Conservation (phyloP, 2,113 vertebrate species). For the Microcebus griseorufus region DNA sequence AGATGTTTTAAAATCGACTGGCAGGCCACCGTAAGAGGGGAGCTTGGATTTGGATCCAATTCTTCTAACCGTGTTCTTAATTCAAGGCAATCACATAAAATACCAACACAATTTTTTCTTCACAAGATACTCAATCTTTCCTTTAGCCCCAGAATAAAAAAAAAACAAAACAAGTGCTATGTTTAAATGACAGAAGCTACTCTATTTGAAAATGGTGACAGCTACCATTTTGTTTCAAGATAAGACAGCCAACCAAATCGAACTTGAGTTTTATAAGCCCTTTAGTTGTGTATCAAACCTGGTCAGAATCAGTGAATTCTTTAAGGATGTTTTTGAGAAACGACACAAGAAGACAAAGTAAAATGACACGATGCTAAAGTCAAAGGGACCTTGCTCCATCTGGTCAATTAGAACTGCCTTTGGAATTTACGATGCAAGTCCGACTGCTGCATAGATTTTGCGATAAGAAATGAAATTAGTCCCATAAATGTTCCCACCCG, state of each 20-base stretch:
- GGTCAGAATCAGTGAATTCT: background rate
- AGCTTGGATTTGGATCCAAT: background rate
- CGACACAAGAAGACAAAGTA: background rate
- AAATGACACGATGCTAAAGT: background rate
- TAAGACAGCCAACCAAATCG: background rate
- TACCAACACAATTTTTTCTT: background rate
- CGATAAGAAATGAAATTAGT: constrained; percentile 64
- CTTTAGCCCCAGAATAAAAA: background rate
- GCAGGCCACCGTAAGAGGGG: background rate
- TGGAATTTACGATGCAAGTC: constrained; percentile 29
- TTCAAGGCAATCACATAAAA: background rate
- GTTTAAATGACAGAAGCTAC: background rate
- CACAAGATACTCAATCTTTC: background rate
- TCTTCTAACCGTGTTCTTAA: background rate
- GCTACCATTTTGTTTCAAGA: background rate
- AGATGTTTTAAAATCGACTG: background rate
- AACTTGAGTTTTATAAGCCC: background rate
- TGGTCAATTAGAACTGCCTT: constrained; percentile 36
- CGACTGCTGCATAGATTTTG: constrained; percentile 40
- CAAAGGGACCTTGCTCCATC: constrained; percentile 6
- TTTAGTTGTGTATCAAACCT: background rate
- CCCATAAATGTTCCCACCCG: constrained; percentile 31
- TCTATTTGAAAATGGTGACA: constrained; percentile 7
- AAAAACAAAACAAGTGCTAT: background rate
- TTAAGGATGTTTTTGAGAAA: constrained; percentile 41